Evolutionary conservation across 2,888 invertebrate species (phyloP), one percentile per base, ranked within the genome.

Genomic region (Limnephilus rhombicus): DNA sequence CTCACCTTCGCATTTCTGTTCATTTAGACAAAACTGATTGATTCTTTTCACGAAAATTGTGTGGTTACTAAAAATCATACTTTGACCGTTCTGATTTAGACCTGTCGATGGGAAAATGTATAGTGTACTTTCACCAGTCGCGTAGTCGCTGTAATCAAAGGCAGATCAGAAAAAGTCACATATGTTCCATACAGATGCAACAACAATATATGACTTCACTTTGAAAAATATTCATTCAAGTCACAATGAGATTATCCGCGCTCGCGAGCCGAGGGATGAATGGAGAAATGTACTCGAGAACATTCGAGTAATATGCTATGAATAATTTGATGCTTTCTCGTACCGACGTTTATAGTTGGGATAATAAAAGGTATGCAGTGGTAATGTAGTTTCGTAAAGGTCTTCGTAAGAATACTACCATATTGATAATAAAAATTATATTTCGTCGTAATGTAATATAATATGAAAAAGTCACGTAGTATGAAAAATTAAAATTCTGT

Each of bases 211-310:
- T 80, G 90, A 90, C 49, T 81, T 90, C 80, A 81, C 92, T 92
- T 83, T 92, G 90, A 92, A 92, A 92, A 92, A 92, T 92, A 92
- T 92, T 92, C 92, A 92, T 92, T 90, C 90, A 37, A 34, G 85
- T 83, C 49, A 91, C 87, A 92, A 92, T 90, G 85, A 92, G 92
- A 92, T 92, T 92, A 90, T 92, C 89, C 53, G 89, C 24, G 87
- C 86, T 49, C 91, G 83, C 37, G 34, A 24, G 37, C 24, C 24
- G 37, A 11, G 41, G 7, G 83, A 83, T 18, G 37, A 83, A 83
- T 83, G 37, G 83, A 37, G 37, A 34, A 37, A 34, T n/a, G 24
- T 68, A 68, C 24, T 68, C 68, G n/a, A 68, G 68, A 24, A n/a
- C 68, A 3, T 49, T 13, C 49, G 49, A 49, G 68, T 68, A 68